phyloP scores from a whole-genome alignment of 37 sponge, comb jelly and placozoan species.

The Oopsacas minuta region DNA sequence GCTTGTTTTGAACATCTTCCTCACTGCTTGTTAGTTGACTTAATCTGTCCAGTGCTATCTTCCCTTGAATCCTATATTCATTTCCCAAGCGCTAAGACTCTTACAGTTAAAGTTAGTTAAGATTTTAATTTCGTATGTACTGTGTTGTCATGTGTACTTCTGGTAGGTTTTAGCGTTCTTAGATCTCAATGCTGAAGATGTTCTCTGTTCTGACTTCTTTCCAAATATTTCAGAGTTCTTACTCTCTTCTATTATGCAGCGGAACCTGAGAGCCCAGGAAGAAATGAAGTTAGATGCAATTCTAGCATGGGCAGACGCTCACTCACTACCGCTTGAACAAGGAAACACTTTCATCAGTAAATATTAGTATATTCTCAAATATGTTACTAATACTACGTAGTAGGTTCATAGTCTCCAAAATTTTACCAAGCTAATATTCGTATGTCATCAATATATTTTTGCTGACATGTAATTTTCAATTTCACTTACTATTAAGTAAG shows the following conservation, averaged over 20 bases:
- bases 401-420: no score
- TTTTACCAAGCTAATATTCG: no score
- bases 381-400: no score
- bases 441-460: no score
- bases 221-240: conserved; percentile 5
- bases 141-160: background rate
- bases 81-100: conserved; percentile 50
- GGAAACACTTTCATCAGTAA: background rate
- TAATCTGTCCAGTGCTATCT: conserved; percentile 45
- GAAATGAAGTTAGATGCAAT: conserved; percentile 72
- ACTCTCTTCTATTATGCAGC: background rate
- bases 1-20: conserved; percentile 58
- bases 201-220: conserved; percentile 36
- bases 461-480: no score
- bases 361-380: no score
- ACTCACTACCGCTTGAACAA: conserved; percentile 21
- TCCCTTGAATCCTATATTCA: conserved; percentile 58
- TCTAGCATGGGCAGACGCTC: conserved; percentile 72
- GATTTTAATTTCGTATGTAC: no score
- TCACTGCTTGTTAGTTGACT: conserved; percentile 32
- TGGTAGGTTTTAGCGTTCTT: conserved; percentile 48
- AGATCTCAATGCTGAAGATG: conserved; percentile 46
- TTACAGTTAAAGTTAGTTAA: conserved; percentile 40
- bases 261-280: conserved; percentile 22
- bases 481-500: no score